Evolutionary conservation across 1,140 invertebrate genomes (phyloP).

Genomic region (Zaprionus inermis): DNA sequence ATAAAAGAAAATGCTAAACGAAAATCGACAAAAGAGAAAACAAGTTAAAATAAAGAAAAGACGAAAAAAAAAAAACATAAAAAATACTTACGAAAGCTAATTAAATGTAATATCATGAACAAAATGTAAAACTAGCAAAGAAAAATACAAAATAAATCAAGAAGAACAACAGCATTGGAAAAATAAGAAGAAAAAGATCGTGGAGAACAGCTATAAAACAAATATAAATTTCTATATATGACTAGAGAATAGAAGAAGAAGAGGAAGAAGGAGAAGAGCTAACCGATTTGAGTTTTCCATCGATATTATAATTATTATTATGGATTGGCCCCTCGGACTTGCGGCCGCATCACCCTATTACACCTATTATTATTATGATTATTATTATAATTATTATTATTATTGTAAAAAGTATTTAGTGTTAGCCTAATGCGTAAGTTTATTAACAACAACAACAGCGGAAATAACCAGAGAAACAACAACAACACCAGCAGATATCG

Average conservation of each 20-base stretch:
- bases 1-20: slow-evolving; percentile 11
- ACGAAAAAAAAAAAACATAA: slow-evolving; percentile 20
- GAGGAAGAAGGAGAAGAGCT: slow-evolving; percentile 41
- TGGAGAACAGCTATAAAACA: slow-evolving; percentile 43
- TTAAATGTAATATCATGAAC: slow-evolving; percentile 69
- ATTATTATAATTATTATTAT: slow-evolving; percentile 70
- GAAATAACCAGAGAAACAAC: neutral
- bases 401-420: slow-evolving; percentile 82
- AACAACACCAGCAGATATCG: slow-evolving; percentile 13
- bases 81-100: slow-evolving; percentile 49
- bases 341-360: slow-evolving; percentile 39
- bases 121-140: slow-evolving; percentile 62
- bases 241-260: slow-evolving; percentile 24
- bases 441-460: slow-evolving; percentile 48
- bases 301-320: slow-evolving; percentile 57
- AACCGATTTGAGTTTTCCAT: slow-evolving; percentile 62
- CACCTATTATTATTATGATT: slow-evolving; percentile 34
- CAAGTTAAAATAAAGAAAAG: no score
- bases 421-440: slow-evolving; percentile 80
- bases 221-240: slow-evolving; percentile 49
- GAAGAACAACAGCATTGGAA: slow-evolving; percentile 10
- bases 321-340: slow-evolving; percentile 42
- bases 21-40: slow-evolving; percentile 3
- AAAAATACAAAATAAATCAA: slow-evolving; percentile 41
- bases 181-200: slow-evolving; percentile 1